Evolutionary conservation across 2,113 vertebrate genomes (phyloP), one percentile per base, ranked within the genome.

Genomic region (Apodemus sylvaticus): DNA sequence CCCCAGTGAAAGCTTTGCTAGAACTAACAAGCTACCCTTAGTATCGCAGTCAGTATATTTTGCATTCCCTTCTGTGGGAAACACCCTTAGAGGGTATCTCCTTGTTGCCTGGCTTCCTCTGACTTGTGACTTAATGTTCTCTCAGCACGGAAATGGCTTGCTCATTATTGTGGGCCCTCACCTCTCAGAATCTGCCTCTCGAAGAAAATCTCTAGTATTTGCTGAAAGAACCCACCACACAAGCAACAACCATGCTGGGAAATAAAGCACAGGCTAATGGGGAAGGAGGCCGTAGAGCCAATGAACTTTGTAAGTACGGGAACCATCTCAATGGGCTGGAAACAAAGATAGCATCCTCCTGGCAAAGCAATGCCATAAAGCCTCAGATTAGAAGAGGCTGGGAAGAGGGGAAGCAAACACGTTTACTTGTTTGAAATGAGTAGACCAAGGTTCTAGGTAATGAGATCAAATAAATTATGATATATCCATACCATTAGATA

Each of bases 391-490:
- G 93, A 87, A 90, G 83, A 76, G 81, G 71, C 34, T 2, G 4
- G 68, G 29, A 58, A 62, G 1, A 2, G 55, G 5, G 7, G 12
- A 31, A 53, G n/a, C 48, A 42, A 91, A 70, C 3, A 0, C 36
- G 55, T 42, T 88, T 71, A 76, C 53, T 58, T 88, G 14, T 70
- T 78, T 42, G 39, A 87, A 96, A 94, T 82, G 64, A 70, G 85
- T 90, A 88, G 45, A 86, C 13, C 64, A 48, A 83, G 70, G n/a
- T 82, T 92, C 7, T 19, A 89, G 83, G 81, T 81, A 85, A 81
- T 81, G 60, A 94, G 14, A 94, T 86, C 58, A 71, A 88, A 78
- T 90, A 85, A 92, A 90, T 88, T n/a, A 82, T 42, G 93, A 13
- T 26, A 53, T 39, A 68, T 26, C 14, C 70, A 39, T 55, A 71